Conservation (phyloP, 2,888 invertebrate species). For the Candidula unifasciata region DNA sequence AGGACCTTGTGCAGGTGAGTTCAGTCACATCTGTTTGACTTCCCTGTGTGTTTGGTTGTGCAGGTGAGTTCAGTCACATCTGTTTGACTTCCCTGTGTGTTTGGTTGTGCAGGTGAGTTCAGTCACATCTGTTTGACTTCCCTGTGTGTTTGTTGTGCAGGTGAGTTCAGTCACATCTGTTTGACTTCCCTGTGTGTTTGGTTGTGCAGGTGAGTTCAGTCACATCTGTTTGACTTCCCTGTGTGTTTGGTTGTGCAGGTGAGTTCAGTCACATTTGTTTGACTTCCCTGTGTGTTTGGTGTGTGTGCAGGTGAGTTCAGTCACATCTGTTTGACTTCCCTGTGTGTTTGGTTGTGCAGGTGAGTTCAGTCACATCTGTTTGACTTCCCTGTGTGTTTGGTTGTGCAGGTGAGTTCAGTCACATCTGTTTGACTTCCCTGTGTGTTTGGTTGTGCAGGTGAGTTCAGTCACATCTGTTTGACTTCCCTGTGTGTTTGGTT, state of each 20-base stretch:
- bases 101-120: neutral
- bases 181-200: neutral
- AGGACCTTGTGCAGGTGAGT: slow-evolving; percentile 24
- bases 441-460: slow-evolving; percentile 6
- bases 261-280: neutral
- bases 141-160: neutral
- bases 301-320: neutral
- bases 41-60: neutral
- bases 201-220: neutral
- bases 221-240: neutral
- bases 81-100: neutral
- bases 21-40: neutral
- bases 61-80: neutral
- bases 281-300: neutral
- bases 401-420: neutral
- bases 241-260: slow-evolving; percentile 3
- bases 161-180: neutral
- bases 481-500: neutral
- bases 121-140: neutral
- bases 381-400: neutral
- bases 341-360: neutral
- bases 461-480: neutral
- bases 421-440: neutral
- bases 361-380: neutral
- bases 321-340: neutral